These are phyloP conservation scores for Heliconius ethilla DNA, from an alignment of 2,888 invertebrate species.

Conservation along the genomic window DNA sequence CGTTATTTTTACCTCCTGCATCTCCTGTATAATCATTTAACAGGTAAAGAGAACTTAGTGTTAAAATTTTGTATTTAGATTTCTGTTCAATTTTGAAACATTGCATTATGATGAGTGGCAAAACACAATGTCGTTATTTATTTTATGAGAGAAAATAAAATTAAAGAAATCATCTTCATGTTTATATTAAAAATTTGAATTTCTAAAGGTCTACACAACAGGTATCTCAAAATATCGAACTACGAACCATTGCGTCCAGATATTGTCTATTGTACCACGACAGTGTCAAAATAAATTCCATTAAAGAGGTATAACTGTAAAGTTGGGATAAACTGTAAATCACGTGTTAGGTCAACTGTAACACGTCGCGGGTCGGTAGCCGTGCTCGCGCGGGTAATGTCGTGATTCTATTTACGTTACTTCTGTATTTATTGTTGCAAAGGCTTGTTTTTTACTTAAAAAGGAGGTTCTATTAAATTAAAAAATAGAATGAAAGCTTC, in stretches of 20 bases:
- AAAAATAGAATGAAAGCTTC: too few relatives aligned
- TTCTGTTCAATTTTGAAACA: too few relatives aligned
- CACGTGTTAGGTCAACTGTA: constrained; percentile 16
- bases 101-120: too few relatives aligned
- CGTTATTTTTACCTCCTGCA: too few relatives aligned
- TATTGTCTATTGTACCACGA: not conserved
- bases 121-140: too few relatives aligned
- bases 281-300: not conserved
- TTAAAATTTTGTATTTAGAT: too few relatives aligned
- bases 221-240: not conserved
- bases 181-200: too few relatives aligned
- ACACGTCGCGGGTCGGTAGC: constrained; percentile 17
- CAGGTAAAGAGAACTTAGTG: too few relatives aligned
- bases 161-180: too few relatives aligned
- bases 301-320: constrained; percentile 13
- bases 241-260: not conserved
- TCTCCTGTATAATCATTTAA: too few relatives aligned
- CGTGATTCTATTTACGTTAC: constrained; percentile 16
- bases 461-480: not conserved
- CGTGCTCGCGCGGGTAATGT: constrained; percentile 3
- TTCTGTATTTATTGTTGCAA: not conserved
- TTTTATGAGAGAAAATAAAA: too few relatives aligned
- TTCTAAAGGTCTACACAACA: not conserved
- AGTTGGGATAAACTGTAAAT: constrained; percentile 19
- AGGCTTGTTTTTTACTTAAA: not conserved